phyloP scores from a whole-genome alignment of 1,140 invertebrate species.

The Hylaeus volcanicus region DNA sequence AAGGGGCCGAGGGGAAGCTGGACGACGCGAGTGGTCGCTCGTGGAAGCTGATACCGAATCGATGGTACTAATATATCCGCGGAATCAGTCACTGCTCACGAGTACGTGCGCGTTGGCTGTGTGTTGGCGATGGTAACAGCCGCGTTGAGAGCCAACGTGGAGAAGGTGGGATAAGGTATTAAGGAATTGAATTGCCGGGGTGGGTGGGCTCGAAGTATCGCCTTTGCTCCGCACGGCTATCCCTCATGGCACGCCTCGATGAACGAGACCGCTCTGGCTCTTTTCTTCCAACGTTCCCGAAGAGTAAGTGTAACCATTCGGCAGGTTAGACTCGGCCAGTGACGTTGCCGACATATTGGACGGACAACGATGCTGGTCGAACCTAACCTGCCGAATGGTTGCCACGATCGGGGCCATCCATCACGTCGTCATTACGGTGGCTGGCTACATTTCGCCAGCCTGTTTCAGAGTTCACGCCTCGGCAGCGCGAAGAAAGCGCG shows the following conservation, averaged over 20 bases:
- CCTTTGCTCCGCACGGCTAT: slow-evolving; percentile 59
- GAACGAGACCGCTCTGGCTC: slow-evolving; percentile 53
- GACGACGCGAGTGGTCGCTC: slow-evolving; percentile 48
- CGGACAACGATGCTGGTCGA: slow-evolving; percentile 39
- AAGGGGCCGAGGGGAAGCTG: not conserved
- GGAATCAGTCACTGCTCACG: slow-evolving; percentile 61
- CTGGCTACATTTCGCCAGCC: slow-evolving; percentile 53
- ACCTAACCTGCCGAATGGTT: slow-evolving; percentile 53
- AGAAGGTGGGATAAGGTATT: slow-evolving; percentile 60
- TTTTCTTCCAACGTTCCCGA: slow-evolving; percentile 25
- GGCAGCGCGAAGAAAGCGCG: slow-evolving; percentile 54
- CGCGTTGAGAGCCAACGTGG: slow-evolving; percentile 40
- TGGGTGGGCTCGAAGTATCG: slow-evolving; percentile 53
- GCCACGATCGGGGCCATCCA: slow-evolving; percentile 67
- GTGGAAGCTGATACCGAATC: slow-evolving; percentile 60
- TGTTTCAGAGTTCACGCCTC: slow-evolving; percentile 66
- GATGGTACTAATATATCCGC: slow-evolving; percentile 70
- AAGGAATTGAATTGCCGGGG: slow-evolving; percentile 64
- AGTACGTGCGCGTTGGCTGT: slow-evolving; percentile 22
- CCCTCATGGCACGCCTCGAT: slow-evolving; percentile 70
- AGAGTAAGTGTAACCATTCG: slow-evolving; percentile 39
- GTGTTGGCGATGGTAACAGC: slow-evolving; percentile 48
- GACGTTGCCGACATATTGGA: slow-evolving; percentile 69
- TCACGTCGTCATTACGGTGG: slow-evolving; percentile 72
- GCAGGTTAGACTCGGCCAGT: slow-evolving; percentile 30